phyloP scores from a whole-genome alignment of 2,888 invertebrate species.

The Cenopis cana region DNA sequence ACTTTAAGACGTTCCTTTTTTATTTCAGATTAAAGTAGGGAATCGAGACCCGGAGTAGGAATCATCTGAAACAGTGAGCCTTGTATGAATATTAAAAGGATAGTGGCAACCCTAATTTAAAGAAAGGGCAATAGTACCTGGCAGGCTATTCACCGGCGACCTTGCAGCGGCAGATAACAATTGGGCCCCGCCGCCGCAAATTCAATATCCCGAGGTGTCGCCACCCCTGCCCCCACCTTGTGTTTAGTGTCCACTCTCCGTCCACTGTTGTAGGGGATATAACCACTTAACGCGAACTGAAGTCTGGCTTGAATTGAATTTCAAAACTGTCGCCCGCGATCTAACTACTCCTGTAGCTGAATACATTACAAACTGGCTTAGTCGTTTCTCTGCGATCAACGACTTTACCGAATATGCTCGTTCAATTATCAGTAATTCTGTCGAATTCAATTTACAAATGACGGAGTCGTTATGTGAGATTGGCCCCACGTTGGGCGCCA shows the following conservation, averaged over 20 bases:
- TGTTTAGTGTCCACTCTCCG: constrained; percentile 74
- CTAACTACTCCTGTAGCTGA: constrained; percentile 58
- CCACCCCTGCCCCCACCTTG: constrained; percentile 58
- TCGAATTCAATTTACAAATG: neutral
- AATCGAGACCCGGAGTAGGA: neutral
- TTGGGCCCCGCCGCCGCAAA: constrained; percentile 79
- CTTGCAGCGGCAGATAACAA: constrained; percentile 83
- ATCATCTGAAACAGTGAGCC: neutral
- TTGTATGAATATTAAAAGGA: constrained; percentile 13
- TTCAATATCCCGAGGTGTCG: constrained; percentile 83
- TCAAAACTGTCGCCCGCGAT: constrained; percentile 63
- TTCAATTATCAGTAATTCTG: constrained; percentile 11
- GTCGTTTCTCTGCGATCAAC: constrained; percentile 19
- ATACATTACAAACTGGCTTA: constrained; percentile 42
- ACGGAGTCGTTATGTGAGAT: neutral
- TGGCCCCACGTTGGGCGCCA: constrained; percentile 48
- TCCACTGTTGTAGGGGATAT: constrained; percentile 74
- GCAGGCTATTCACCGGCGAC: constrained; percentile 69
- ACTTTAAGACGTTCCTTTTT: too few relatives aligned
- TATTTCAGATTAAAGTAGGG: neutral
- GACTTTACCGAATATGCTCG: constrained; percentile 11
- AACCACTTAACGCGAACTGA: constrained; percentile 82
- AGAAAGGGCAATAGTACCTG: constrained; percentile 80
- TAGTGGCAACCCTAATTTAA: constrained; percentile 66
- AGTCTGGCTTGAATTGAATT: constrained; percentile 81